phyloP scores from a whole-genome alignment of 2,113 vertebrate species.

The Campylomormyrus numenius region DNA sequence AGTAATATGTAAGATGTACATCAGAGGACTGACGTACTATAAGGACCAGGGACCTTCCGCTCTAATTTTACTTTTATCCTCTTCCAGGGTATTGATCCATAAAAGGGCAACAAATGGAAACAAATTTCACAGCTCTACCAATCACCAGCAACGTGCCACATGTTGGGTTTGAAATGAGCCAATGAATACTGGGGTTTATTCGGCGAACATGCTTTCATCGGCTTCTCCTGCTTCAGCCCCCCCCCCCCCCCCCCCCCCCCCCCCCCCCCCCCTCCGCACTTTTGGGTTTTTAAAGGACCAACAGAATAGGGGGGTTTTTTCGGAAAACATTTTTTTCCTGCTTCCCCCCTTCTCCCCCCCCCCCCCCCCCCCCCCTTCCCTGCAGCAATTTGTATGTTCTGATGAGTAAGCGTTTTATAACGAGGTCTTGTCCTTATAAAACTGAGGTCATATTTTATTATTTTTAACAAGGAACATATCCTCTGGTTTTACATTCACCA shows the following conservation, averaged over 20 bases:
- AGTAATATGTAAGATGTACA: neutral
- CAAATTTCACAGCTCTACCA: neutral
- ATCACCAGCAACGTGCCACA: neutral
- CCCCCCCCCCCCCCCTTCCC: neutral
- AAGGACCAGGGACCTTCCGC: neutral
- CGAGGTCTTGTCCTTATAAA: conserved; percentile 2
- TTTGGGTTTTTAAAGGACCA: too few species aligned
- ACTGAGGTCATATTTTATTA: neutral
- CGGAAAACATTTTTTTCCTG: too few species aligned
- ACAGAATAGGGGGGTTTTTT: too few species aligned
- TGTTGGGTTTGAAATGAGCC: conserved; percentile 5
- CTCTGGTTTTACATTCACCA: neutral
- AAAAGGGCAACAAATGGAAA: neutral
- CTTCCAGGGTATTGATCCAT: neutral
- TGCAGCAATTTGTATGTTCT: neutral
- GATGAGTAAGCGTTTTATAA: neutral
- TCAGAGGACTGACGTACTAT: neutral
- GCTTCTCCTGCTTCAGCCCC: neutral
- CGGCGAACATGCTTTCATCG: neutral
- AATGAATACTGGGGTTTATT: neutral
- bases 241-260: neutral
- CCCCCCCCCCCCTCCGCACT: too few species aligned
- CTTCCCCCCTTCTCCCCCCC: too few species aligned
- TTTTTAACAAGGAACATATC: conserved; percentile 13
- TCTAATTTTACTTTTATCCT: neutral